Evolutionary conservation across 2,888 invertebrate species (phyloP).

Genomic region (Eurois occulta): DNA sequence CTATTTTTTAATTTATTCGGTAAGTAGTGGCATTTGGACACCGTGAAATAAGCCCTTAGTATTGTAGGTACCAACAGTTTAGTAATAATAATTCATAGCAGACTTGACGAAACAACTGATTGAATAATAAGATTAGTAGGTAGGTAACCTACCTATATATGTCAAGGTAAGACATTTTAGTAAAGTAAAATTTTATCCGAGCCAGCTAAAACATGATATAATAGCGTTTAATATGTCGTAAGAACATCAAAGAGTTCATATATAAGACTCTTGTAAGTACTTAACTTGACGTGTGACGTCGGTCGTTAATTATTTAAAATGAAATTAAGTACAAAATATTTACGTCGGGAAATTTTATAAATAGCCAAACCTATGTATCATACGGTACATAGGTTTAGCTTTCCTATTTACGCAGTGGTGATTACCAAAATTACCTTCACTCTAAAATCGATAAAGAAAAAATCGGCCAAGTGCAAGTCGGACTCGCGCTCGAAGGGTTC

Average conservation of each 20-base stretch:
- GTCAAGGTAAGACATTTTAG: neutral
- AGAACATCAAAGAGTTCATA: conserved; percentile 3
- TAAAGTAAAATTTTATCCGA: neutral
- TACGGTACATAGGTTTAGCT: neutral
- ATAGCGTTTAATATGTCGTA: neutral
- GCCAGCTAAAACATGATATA: neutral
- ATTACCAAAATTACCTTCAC: neutral
- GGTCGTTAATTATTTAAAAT: conserved; percentile 12
- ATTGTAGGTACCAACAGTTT: too few species aligned
- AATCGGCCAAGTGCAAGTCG: too few species aligned
- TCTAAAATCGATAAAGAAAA: neutral
- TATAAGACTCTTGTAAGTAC: conserved; percentile 5
- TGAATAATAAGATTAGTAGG: neutral
- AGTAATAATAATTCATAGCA: too few species aligned
- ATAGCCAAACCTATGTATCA: too few species aligned
- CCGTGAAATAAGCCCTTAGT: too few species aligned
- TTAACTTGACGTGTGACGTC: neutral
- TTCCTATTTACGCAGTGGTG: neutral
- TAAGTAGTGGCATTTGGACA: too few species aligned
- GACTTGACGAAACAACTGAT: neutral
- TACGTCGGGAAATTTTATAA: neutral
- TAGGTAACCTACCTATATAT: too few species aligned
- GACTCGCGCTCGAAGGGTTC: too few species aligned
- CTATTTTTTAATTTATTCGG: too few species aligned
- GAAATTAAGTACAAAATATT: neutral